Conservation (phyloP, 2,113 vertebrate genomes). For the Odocoileus virginianus region DNA sequence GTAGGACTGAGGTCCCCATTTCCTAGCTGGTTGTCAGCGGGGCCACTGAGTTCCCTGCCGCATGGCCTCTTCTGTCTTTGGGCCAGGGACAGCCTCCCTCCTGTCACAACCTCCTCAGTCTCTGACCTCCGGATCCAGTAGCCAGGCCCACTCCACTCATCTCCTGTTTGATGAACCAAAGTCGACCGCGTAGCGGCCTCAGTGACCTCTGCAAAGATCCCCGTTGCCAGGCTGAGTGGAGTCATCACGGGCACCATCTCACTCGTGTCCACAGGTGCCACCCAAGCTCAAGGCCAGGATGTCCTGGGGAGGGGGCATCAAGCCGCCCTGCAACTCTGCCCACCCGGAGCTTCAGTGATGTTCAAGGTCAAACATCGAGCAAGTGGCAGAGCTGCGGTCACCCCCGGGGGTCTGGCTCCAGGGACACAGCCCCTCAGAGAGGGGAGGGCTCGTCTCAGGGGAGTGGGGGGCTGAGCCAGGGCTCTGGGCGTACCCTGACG, state of each 20-base stretch:
- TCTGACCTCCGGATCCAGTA: background rate
- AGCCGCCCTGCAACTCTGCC: background rate
- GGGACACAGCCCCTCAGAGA: background rate
- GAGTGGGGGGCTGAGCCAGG: background rate
- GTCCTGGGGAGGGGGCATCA: accelerated
- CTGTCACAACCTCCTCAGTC: accelerated
- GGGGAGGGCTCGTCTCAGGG: background rate
- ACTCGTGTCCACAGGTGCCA: accelerated
- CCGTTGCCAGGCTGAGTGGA: accelerated
- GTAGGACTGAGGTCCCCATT: accelerated
- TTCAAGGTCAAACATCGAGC: background rate
- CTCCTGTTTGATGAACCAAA: background rate
- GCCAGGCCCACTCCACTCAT: accelerated
- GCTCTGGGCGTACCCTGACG: accelerated
- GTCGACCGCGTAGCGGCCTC: accelerated
- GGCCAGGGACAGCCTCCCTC: background rate
- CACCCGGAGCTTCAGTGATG: background rate
- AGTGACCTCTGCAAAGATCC: accelerated
- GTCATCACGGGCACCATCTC: accelerated
- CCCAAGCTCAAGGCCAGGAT: background rate
- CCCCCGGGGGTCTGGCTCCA: background rate
- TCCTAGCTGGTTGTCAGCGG: background rate
- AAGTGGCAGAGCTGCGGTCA: background rate
- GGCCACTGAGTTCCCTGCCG: background rate
- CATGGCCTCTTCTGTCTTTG: background rate